phyloP scores from a whole-genome alignment of 1,140 invertebrate genomes.

The Cecropterus lyciades region DNA sequence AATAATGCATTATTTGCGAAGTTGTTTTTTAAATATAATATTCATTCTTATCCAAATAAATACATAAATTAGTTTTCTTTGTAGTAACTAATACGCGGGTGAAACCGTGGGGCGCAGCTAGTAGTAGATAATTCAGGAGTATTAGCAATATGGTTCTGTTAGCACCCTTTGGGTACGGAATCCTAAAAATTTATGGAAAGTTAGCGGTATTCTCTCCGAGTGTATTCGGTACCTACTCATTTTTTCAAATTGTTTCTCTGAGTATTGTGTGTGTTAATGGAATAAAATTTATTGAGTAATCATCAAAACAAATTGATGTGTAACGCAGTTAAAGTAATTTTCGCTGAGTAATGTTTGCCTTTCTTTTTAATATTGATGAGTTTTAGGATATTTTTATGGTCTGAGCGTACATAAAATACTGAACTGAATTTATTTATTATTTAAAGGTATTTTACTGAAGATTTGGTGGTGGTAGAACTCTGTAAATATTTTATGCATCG shows the following conservation, averaged over 20 bases:
- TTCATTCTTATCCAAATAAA: no score
- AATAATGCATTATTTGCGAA: no score
- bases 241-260: slow-evolving; percentile 7
- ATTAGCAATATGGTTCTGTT: no score
- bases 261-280: not conserved
- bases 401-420: not conserved
- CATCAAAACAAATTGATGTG: slow-evolving; percentile 19
- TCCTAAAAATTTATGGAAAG: not conserved
- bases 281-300: slow-evolving; percentile 10
- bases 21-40: no score
- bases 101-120: no score
- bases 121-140: no score
- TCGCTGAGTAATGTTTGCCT: slow-evolving; percentile 2
- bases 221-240: slow-evolving; percentile 4
- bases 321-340: not conserved
- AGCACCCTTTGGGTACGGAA: no score
- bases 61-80: no score
- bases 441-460: not conserved
- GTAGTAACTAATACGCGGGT: no score
- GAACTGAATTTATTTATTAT: not conserved
- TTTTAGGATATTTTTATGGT: not conserved
- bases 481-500: no score
- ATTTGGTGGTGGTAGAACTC: not conserved
- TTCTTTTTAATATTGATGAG: not conserved
- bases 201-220: not conserved